Percentiles rank a stretch among this genome's conserved stretches.
These are phyloP conservation scores for Bombylius major DNA, from an alignment of 2,888 invertebrate species.

Conservation along the genomic window DNA sequence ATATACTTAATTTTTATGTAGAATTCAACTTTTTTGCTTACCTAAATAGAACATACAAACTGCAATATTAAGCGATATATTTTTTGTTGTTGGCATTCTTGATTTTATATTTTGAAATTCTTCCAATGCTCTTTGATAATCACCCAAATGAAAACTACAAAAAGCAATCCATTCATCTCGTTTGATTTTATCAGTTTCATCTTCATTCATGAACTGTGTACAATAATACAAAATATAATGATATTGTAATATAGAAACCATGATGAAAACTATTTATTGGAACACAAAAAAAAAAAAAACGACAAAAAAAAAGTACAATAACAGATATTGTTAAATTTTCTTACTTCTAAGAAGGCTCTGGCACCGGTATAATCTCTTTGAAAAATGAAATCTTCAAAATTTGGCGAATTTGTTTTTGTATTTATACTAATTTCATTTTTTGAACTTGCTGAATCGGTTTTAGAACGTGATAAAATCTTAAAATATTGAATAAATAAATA, in stretches of 20 bases:
- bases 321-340: neutral
- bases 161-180: constrained; percentile 82
- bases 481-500: constrained; percentile 14
- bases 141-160: constrained; percentile 90
- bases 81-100: constrained; percentile 43
- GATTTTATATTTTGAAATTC: constrained; percentile 49
- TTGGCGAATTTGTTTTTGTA: constrained; percentile 49
- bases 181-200: constrained; percentile 27
- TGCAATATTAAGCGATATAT: constrained; percentile 67
- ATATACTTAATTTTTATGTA: no score
- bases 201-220: constrained; percentile 16
- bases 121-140: constrained; percentile 71
- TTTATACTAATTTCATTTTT: constrained; percentile 20
- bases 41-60: constrained; percentile 94
- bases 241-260: neutral
- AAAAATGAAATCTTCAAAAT: constrained; percentile 78
- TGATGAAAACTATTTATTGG: neutral
- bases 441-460: constrained; percentile 54
- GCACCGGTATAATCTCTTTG: constrained; percentile 92
- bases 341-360: constrained; percentile 79
- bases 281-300: neutral
- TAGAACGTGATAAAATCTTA: constrained; percentile 70
- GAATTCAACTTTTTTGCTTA: constrained; percentile 34
- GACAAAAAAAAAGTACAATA: neutral
- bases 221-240: neutral